Percentiles rank a stretch among this genome's conserved stretches.
Evolutionary conservation across 2,888 invertebrate species (phyloP).

Genomic region (Mactromeris polynyma): DNA sequence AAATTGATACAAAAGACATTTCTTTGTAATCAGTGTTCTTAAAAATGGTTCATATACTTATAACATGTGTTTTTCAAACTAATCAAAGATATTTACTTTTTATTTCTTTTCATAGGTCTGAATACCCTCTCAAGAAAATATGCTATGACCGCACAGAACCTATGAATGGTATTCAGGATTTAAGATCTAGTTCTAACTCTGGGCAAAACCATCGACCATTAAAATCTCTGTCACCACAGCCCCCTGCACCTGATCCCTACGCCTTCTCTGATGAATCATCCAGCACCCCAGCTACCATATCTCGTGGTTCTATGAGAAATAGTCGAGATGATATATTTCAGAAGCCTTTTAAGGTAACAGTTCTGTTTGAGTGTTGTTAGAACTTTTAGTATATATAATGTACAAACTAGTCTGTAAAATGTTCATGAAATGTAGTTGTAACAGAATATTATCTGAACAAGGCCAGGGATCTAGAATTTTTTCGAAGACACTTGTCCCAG

Average conservation of each 20-base stretch:
- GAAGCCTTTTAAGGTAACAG: constrained; percentile 53
- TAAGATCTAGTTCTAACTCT: constrained; percentile 67
- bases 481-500: too few relatives aligned
- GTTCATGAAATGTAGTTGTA: too few relatives aligned
- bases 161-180: constrained; percentile 65
- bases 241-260: constrained; percentile 90
- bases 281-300: constrained; percentile 78
- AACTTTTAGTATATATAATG: too few relatives aligned
- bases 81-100: not conserved
- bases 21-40: not conserved
- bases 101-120: constrained; percentile 89
- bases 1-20: not conserved
- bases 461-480: too few relatives aligned
- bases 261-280: constrained; percentile 91
- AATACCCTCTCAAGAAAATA: constrained; percentile 95
- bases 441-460: too few relatives aligned
- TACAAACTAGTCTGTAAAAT: too few relatives aligned
- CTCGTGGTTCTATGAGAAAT: constrained; percentile 75
- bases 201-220: constrained; percentile 64
- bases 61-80: not conserved
- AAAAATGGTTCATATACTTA: not conserved
- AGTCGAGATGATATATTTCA: constrained; percentile 82
- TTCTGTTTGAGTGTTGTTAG: too few relatives aligned
- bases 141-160: constrained; percentile 72
- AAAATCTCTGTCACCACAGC: constrained; percentile 85